A percentile compares a stretch with the other conserved stretches of the same genome.
Conservation (phyloP, 2,797 vertebrate species). For the Poeciliopsis turneri region DNA sequence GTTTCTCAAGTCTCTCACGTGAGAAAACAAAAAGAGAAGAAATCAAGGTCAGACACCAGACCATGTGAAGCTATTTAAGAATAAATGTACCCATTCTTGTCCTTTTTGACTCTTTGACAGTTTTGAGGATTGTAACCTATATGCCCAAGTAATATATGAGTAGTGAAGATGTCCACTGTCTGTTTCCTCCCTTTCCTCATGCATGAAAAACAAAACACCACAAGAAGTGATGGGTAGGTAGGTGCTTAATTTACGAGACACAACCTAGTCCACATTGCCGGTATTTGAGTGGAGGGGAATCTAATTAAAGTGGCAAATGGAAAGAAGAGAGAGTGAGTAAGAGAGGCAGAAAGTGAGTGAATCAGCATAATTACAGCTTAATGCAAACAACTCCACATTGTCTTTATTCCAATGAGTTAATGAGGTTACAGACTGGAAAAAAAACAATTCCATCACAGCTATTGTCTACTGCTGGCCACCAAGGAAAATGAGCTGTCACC, state of each 20-base stretch:
- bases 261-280: slow-evolving; percentile 59
- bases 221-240: slow-evolving; percentile 31
- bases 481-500: slow-evolving; percentile 78
- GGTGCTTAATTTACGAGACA: slow-evolving; percentile 62
- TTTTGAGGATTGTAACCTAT: slow-evolving; percentile 65
- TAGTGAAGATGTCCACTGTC: slow-evolving; percentile 42
- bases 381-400: slow-evolving; percentile 79
- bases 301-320: slow-evolving; percentile 78
- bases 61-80: slow-evolving; percentile 57
- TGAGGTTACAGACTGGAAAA: slow-evolving; percentile 73
- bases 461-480: slow-evolving; percentile 73
- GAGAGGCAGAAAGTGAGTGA: slow-evolving; percentile 53
- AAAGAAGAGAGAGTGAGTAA: slow-evolving; percentile 36
- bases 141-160: slow-evolving; percentile 59
- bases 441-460: slow-evolving; percentile 74
- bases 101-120: slow-evolving; percentile 59
- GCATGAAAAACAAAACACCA: slow-evolving; percentile 24
- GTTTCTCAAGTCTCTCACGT: slow-evolving; percentile 27
- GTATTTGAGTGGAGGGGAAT: slow-evolving; percentile 65
- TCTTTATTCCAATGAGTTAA: slow-evolving; percentile 83
- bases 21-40: slow-evolving; percentile 38
- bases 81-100: slow-evolving; percentile 72
- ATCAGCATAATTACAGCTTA: slow-evolving; percentile 80
- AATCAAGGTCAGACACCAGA: slow-evolving; percentile 69
- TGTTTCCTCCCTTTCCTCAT: background rate